Conservation (phyloP, 1,140 invertebrate species). For the Marisa cornuarietis region DNA sequence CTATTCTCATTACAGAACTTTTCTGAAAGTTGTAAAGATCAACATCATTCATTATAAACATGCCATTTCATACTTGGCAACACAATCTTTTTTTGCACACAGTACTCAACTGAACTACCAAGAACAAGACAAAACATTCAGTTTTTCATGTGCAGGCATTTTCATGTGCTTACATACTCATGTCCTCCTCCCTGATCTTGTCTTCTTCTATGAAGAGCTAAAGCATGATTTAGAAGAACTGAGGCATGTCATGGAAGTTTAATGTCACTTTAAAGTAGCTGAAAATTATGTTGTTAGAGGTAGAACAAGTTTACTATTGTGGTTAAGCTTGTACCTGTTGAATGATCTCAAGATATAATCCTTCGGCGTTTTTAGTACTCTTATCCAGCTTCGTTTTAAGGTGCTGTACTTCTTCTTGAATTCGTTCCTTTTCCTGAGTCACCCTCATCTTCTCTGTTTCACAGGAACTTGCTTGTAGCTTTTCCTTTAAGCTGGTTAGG, state of each 20-base stretch:
- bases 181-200: too few species aligned
- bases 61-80: neutral
- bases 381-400: constrained; percentile 21
- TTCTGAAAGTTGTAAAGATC: too few species aligned
- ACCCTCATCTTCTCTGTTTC: constrained; percentile 19
- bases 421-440: constrained; percentile 23
- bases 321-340: constrained; percentile 19
- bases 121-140: too few species aligned
- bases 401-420: constrained; percentile 22
- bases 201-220: neutral
- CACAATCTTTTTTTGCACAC: neutral
- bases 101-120: too few species aligned
- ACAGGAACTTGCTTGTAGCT: constrained; percentile 7
- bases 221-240: neutral
- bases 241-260: neutral
- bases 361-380: constrained; percentile 14
- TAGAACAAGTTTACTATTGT: neutral
- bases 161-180: neutral
- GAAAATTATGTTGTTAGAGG: too few species aligned
- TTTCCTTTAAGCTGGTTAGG: constrained; percentile 26
- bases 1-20: neutral
- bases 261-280: neutral
- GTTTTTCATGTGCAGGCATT: neutral
- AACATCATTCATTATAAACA: neutral
- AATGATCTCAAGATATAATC: constrained; percentile 29